These are phyloP conservation scores for Perca flavescens DNA, from an alignment of 2,113 vertebrate genomes.

Conservation along the genomic window DNA sequence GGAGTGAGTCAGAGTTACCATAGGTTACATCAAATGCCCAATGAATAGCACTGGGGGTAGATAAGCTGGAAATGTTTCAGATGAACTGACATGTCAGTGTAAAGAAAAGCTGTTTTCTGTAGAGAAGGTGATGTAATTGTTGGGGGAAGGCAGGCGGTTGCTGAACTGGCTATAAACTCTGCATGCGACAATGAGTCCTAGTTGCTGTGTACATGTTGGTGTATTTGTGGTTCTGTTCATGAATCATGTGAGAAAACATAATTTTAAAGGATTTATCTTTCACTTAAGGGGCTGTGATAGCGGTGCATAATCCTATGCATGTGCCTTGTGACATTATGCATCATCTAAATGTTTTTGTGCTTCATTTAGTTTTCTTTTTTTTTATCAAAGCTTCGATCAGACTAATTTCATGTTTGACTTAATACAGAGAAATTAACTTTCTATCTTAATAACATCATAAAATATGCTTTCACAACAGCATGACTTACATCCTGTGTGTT, in stretches of 20 bases:
- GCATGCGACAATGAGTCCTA: background rate
- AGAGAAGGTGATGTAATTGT: slow-evolving; percentile 19
- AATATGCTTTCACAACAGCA: slow-evolving; percentile 15
- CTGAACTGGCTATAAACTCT: background rate
- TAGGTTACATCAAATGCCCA: background rate
- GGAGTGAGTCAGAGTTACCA: background rate
- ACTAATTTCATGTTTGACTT: background rate
- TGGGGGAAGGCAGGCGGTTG: background rate
- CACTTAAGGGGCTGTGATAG: background rate
- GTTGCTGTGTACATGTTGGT: slow-evolving; percentile 5
- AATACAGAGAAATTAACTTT: background rate
- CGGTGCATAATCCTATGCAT: background rate
- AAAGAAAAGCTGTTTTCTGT: background rate
- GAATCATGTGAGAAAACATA: background rate
- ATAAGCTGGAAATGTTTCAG: slow-evolving; percentile 14
- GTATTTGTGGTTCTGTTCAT: background rate
- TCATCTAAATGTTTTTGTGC: background rate
- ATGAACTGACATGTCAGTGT: background rate
- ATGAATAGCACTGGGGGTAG: background rate
- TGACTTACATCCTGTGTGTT: slow-evolving; percentile 3
- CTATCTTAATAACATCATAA: slow-evolving; percentile 5
- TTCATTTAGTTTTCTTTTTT: background rate
- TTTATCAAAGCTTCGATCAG: background rate
- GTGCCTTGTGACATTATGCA: background rate
- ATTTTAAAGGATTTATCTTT: background rate